A percentile compares a stretch with the other conserved stretches of the same genome.
Conservation (phyloP, 2,797 vertebrate species). For the Echeneis naucrates region DNA sequence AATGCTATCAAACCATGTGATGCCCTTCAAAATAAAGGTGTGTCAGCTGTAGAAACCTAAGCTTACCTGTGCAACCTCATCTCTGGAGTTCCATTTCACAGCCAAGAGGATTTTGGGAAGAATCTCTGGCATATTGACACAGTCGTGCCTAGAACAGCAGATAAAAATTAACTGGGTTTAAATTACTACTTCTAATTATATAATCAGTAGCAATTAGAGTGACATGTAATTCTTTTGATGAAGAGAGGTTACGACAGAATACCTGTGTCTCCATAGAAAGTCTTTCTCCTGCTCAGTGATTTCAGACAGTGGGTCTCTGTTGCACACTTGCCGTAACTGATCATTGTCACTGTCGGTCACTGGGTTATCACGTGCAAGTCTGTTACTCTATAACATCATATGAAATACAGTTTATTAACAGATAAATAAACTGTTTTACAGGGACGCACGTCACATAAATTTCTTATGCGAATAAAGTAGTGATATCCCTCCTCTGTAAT, state of each 20-base stretch:
- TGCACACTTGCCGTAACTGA: constrained; percentile 95
- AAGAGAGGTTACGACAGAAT: constrained; percentile 33
- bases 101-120: constrained; percentile 97
- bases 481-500: background rate
- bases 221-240: background rate
- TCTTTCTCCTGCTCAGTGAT: constrained; percentile 99
- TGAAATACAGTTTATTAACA: constrained; percentile 14
- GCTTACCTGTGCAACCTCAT: constrained; percentile 96
- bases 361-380: constrained; percentile 94
- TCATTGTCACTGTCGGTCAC: constrained; percentile 94
- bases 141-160: constrained; percentile 88
- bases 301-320: constrained; percentile 97
- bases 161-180: constrained; percentile 2
- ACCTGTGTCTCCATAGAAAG: constrained; percentile 98
- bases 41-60: constrained; percentile 41
- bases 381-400: constrained; percentile 87
- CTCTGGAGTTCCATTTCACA: constrained; percentile 99
- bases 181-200: background rate
- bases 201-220: background rate
- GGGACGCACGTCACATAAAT: background rate
- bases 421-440: background rate
- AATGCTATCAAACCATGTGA: constrained; percentile 1
- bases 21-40: constrained; percentile 33
- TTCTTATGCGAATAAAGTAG: background rate
- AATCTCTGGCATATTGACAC: constrained; percentile 94